Conservation (phyloP, 2,113 vertebrate genomes). For the Rhinogobius similis region DNA sequence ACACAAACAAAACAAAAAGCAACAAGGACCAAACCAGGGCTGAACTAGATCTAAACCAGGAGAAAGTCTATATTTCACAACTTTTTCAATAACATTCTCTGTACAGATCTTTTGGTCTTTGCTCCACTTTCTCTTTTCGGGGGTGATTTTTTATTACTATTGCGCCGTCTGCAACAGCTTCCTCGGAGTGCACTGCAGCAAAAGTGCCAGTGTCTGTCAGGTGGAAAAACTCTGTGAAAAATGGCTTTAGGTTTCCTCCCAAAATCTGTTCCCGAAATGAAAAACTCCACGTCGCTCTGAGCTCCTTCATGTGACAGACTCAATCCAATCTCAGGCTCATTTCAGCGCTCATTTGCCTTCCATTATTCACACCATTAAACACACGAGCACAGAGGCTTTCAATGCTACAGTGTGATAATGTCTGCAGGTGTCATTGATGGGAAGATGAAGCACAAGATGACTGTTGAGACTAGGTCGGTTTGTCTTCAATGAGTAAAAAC, state of each 20-base stretch:
- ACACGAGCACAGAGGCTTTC: neutral
- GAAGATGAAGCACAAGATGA: neutral
- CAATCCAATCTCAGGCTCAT: slow-evolving; percentile 1
- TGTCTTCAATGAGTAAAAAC: no score
- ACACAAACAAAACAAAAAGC: no score
- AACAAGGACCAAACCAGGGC: no score
- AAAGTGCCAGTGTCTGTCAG: neutral
- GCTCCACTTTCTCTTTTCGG: neutral
- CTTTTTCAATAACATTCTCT: neutral
- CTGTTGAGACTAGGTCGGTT: no score
- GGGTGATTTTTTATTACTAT: neutral
- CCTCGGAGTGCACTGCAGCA: neutral
- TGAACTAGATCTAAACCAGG: neutral
- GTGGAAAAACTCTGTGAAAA: neutral
- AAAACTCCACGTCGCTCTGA: neutral
- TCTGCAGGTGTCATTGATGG: neutral
- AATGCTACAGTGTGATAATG: neutral
- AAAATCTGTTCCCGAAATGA: neutral
- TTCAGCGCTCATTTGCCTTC: neutral
- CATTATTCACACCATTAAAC: slow-evolving; percentile 6
- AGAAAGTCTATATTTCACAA: neutral
- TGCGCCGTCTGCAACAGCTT: neutral
- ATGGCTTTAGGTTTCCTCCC: slow-evolving; percentile 1
- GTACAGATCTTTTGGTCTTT: neutral
- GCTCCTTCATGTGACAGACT: neutral